Evolutionary conservation across 2,797 vertebrate species (phyloP).

Genomic region (Gorsachius magnificus): DNA sequence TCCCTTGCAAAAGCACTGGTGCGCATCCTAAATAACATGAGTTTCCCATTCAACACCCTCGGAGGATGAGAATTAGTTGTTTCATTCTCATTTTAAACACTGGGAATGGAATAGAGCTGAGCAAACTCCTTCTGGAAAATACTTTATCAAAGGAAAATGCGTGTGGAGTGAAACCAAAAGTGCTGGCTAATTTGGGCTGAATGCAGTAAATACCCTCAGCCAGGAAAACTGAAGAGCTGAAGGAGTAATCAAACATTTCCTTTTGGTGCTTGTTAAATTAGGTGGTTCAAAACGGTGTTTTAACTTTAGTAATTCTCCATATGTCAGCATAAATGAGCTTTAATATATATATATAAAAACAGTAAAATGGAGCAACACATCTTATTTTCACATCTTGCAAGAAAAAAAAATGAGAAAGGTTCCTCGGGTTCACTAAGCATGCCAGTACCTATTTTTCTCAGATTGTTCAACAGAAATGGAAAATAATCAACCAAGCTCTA

Average conservation of each 20-base stretch:
- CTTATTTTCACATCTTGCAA: background rate
- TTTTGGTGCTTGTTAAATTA: background rate
- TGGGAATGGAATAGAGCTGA: slow-evolving; percentile 4
- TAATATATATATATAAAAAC: background rate
- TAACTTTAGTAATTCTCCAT: background rate
- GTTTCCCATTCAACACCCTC: background rate
- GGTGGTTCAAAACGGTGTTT: background rate
- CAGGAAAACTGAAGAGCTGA: slow-evolving; percentile 30
- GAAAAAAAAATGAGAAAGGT: background rate
- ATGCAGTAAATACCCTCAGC: slow-evolving; percentile 5
- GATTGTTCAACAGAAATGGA: background rate
- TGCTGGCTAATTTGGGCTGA: background rate
- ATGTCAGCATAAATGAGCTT: background rate
- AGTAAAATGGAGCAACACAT: background rate
- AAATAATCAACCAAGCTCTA: background rate
- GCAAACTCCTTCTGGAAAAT: slow-evolving; percentile 16
- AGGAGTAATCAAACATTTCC: slow-evolving; percentile 48
- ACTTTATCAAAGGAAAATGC: slow-evolving; percentile 25
- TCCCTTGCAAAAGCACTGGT: background rate
- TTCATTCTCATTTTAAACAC: slow-evolving; percentile 15
- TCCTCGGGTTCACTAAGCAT: fast-evolving
- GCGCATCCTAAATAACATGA: background rate
- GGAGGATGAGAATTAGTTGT: slow-evolving; percentile 7
- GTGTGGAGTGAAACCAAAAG: slow-evolving; percentile 9
- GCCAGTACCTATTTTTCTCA: background rate